Conservation (phyloP, 2,797 vertebrate species). For the Eutrigla gurnardus region DNA sequence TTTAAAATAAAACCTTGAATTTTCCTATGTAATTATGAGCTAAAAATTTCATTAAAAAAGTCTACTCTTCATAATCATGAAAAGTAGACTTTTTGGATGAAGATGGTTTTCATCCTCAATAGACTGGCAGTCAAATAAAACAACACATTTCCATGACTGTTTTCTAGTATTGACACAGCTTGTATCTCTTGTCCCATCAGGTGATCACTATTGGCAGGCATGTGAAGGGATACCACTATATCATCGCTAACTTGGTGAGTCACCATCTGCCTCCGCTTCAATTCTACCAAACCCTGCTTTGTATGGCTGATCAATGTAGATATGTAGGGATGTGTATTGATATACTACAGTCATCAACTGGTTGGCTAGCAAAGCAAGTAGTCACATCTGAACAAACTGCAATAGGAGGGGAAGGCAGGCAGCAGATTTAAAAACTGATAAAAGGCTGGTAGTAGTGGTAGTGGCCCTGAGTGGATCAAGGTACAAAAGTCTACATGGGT, state of each 20-base stretch:
- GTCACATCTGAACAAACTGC: neutral
- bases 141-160: neutral
- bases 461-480: neutral
- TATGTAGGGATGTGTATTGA: neutral
- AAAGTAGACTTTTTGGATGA: neutral
- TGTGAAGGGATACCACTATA: conserved; percentile 98
- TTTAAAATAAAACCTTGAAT: too few relatives aligned
- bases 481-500: neutral
- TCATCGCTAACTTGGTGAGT: conserved; percentile 93
- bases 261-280: neutral
- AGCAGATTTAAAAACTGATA: neutral
- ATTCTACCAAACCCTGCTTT: neutral
- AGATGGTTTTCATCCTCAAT: neutral
- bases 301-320: neutral
- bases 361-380: neutral
- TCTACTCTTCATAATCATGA: too few relatives aligned
- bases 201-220: conserved; percentile 97
- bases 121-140: neutral
- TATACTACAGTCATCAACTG: neutral
- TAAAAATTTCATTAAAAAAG: too few relatives aligned
- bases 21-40: neutral
- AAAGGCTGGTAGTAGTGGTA: too few relatives aligned
- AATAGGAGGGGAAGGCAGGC: neutral
- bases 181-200: conserved; percentile 73
- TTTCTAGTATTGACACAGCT: neutral